phyloP scores from a whole-genome alignment of 1,140 invertebrate species.

The Drosophila sechellia region DNA sequence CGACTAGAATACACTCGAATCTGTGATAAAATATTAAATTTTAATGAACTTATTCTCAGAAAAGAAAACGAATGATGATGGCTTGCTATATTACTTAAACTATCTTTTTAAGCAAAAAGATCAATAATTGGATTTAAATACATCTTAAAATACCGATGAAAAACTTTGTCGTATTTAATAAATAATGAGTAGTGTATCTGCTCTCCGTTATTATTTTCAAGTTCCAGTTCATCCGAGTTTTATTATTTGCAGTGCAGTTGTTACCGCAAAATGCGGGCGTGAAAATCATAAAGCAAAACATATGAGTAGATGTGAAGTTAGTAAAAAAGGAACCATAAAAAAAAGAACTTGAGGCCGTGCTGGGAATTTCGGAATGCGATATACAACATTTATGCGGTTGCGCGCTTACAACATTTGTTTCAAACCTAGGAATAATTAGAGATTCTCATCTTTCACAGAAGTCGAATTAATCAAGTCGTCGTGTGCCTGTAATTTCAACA shows the following conservation, averaged over 20 bases:
- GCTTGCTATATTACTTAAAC: no score
- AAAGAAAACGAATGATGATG: no score
- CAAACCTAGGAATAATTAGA: neutral
- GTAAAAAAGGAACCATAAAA: constrained; percentile 65
- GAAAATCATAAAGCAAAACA: constrained; percentile 77
- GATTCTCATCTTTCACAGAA: neutral
- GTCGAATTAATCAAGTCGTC: neutral
- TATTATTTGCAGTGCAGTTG: constrained; percentile 65
- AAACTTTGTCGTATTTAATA: neutral
- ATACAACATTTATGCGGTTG: constrained; percentile 23
- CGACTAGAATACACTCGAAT: neutral
- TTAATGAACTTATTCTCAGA: no score
- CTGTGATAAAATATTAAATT: neutral
- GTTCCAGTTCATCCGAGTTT: constrained; percentile 22
- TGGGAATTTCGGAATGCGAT: constrained; percentile 30
- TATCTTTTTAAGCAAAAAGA: no score
- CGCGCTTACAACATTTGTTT: constrained; percentile 5
- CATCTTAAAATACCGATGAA: neutral
- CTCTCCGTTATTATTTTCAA: neutral
- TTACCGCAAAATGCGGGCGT: constrained; percentile 37
- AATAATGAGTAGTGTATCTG: constrained; percentile 12
- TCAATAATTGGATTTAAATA: no score
- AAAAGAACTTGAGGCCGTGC: constrained; percentile 1
- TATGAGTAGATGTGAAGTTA: constrained; percentile 60
- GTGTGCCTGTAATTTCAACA: neutral